phyloP scores from a whole-genome alignment of 2,888 invertebrate species.

The Drosophila imparisetae region DNA sequence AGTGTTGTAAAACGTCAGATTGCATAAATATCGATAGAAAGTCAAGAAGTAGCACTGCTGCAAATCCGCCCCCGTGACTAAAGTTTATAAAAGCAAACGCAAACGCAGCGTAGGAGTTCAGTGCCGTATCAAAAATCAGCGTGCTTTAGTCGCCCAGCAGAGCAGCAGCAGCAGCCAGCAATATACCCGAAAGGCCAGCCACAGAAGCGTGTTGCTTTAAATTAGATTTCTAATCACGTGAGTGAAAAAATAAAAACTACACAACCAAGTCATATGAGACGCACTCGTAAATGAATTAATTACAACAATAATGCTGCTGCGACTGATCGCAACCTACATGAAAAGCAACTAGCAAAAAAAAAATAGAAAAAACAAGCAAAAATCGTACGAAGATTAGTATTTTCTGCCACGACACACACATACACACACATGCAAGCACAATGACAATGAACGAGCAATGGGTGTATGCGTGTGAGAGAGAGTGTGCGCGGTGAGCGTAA shows the following conservation, averaged over 20 bases:
- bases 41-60: slow-evolving; percentile 14
- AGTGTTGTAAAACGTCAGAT: slow-evolving; percentile 11
- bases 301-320: slow-evolving; percentile 66
- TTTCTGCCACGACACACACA: slow-evolving; percentile 66
- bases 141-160: slow-evolving; percentile 69
- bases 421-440: slow-evolving; percentile 37
- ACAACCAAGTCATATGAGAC: slow-evolving; percentile 74
- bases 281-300: slow-evolving; percentile 18
- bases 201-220: slow-evolving; percentile 88
- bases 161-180: slow-evolving; percentile 75
- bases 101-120: slow-evolving; percentile 65
- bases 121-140: slow-evolving; percentile 71
- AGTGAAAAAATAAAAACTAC: slow-evolving; percentile 85
- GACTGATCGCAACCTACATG: slow-evolving; percentile 18
- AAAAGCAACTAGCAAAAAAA: slow-evolving; percentile 14
- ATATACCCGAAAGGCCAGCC: slow-evolving; percentile 85
- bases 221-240: slow-evolving; percentile 92
- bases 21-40: slow-evolving; percentile 28
- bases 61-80: slow-evolving; percentile 67
- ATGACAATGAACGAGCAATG: slow-evolving; percentile 50
- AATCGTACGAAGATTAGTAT: slow-evolving; percentile 39
- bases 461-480: slow-evolving; percentile 15
- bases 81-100: slow-evolving; percentile 74
- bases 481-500: slow-evolving; percentile 42
- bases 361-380: slow-evolving; percentile 16